These are phyloP conservation scores for Drosophila lini DNA, from an alignment of 1,140 invertebrate species.

Conservation along the genomic window DNA sequence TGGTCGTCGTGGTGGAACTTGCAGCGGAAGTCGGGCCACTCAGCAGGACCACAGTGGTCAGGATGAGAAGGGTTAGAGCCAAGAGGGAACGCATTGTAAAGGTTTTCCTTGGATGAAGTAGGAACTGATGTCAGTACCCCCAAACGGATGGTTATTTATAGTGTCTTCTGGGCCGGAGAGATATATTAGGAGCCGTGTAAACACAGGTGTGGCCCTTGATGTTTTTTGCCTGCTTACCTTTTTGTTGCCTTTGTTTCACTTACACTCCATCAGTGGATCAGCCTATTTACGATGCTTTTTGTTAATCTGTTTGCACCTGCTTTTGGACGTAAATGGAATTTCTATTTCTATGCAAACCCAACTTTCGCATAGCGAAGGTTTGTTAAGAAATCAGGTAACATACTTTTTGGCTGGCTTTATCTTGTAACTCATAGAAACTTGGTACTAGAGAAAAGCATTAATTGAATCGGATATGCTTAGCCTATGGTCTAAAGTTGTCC, in stretches of 20 bases:
- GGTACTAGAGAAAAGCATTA: too few relatives aligned
- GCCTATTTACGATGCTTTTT: constrained; percentile 20
- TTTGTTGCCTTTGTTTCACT: background rate
- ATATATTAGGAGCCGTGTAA: background rate
- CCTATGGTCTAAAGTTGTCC: too few relatives aligned
- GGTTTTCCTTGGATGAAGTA: background rate
- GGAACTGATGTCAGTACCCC: background rate
- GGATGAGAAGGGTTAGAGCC: constrained; percentile 11
- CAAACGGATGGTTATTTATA: constrained; percentile 16
- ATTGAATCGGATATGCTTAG: too few relatives aligned
- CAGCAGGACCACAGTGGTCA: constrained; percentile 17
- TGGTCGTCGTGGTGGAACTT: background rate
- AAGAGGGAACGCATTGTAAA: constrained; percentile 14
- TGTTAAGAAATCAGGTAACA: background rate
- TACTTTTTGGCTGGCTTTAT: constrained; percentile 3
- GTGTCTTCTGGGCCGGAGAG: background rate
- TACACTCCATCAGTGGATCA: constrained; percentile 7
- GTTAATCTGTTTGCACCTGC: constrained; percentile 11
- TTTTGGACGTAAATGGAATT: constrained; percentile 18
- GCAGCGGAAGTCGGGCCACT: background rate
- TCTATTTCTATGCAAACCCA: background rate
- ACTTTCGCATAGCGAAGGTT: background rate
- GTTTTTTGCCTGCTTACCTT: constrained; percentile 1
- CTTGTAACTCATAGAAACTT: background rate
- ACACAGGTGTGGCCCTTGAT: constrained; percentile 23